Evolutionary conservation across 2,113 vertebrate genomes (phyloP).

Genomic region (Sceloporus tristichus): DNA sequence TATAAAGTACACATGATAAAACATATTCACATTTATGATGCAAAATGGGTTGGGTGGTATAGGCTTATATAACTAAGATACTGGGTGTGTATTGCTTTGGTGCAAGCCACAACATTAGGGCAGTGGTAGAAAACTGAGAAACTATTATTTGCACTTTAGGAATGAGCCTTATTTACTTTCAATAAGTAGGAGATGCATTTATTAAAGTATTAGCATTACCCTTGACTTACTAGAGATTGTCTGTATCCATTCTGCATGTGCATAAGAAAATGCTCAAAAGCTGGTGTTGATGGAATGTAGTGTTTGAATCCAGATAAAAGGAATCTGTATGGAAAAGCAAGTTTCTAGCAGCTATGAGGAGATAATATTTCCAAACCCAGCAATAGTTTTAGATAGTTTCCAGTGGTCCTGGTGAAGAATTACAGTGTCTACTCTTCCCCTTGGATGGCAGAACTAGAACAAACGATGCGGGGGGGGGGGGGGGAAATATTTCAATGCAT

Average conservation of each 20-base stretch:
- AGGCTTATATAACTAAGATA: background rate
- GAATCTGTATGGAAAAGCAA: background rate
- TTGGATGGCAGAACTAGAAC: background rate
- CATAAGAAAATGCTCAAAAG: background rate
- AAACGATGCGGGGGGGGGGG: background rate
- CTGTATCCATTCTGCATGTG: background rate
- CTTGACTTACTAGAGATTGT: background rate
- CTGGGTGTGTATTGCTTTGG: background rate
- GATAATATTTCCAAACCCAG: background rate
- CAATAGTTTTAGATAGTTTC: background rate
- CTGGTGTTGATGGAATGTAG: background rate
- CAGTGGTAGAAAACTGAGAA: background rate
- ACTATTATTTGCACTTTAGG: no score
- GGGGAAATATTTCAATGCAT: no score
- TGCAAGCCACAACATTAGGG: background rate
- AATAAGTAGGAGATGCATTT: background rate
- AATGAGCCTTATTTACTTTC: no score
- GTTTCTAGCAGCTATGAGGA: accelerated
- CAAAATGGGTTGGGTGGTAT: background rate
- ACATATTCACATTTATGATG: background rate
- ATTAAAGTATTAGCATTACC: background rate
- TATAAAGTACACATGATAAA: background rate
- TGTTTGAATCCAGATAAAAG: background rate
- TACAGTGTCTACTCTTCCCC: background rate
- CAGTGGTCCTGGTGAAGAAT: background rate